Evolutionary conservation across 2,888 invertebrate species (phyloP).

Genomic region (Strigamia maritima): DNA sequence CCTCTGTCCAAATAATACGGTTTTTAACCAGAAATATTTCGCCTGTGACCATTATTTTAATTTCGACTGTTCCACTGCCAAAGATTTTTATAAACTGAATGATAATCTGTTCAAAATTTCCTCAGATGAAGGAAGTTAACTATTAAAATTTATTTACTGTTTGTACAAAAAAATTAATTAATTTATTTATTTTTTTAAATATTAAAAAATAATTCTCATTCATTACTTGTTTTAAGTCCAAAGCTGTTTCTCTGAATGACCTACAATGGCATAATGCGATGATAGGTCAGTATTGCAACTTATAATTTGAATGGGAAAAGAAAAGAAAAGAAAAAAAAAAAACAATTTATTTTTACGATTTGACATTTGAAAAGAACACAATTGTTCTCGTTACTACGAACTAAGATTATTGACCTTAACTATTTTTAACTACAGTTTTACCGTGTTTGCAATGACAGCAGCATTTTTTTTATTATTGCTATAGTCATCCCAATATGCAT

Average conservation of each 20-base stretch:
- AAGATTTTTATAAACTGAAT: constrained; percentile 40
- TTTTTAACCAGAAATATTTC: constrained; percentile 40
- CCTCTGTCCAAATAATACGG: constrained; percentile 39
- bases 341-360: constrained; percentile 9
- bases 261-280: not conserved
- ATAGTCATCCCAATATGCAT: not conserved
- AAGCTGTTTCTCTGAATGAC: not conserved
- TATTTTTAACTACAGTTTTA: not conserved
- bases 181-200: not conserved
- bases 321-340: not conserved
- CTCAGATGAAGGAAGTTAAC: constrained; percentile 34
- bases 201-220: not conserved
- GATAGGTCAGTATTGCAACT: not conserved
- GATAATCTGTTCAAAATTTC: constrained; percentile 36
- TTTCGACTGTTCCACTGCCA: constrained; percentile 41
- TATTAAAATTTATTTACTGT: not conserved
- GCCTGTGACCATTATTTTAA: constrained; percentile 42
- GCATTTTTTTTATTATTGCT: not conserved
- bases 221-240: not conserved
- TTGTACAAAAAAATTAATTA: constrained; percentile 9
- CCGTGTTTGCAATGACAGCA: not conserved
- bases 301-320: constrained; percentile 5
- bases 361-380: not conserved
- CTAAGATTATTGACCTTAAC: not conserved
- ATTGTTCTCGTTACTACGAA: not conserved